Evolutionary conservation across 2,888 invertebrate species (phyloP), one percentile per base, ranked within the genome.

Genomic region (Globia sparganii): DNA sequence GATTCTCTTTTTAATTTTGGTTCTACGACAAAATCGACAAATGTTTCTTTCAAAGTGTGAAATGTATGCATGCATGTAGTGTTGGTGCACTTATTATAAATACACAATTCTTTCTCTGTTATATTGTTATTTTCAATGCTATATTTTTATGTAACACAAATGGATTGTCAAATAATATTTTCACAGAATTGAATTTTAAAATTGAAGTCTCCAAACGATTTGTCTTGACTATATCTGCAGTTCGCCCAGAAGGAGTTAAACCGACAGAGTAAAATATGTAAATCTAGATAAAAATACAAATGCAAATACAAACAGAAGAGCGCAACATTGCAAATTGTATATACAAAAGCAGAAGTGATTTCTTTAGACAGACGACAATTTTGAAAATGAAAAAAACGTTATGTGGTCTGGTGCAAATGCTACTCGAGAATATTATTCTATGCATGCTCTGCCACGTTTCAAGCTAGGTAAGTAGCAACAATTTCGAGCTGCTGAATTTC

Each of bases 251-350:
- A 56, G 37, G 65, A 86, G 73, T 83, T 72, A 72, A 77, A 77
- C 62, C 71, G 61, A 69, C 69, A 31, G 43, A 74, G 37, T 67
- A 72, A 72, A 77, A 84, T 84, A 86, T 86, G 83, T 78, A 84
- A 78, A 83, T 86, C 37, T 18, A 58, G 49, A 83, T 72, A 83
- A 66, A 74, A 83, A 77, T 74, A 73, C 69, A 76, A 64, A 68
- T n/a, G n/a, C n/a, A n/a, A 70, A 71, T 68, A 86, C 46, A 72
- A 76, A 70, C 25, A 9, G n/a, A 86, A 58, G 53, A 53, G 64
- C 49, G 67, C 59, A 53, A 46, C 58, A 15, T 65, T 72, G 78
- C 86, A 83, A 83, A 72, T 72, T 85, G 72, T 75, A 37, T 72
- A 62, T 34, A 81, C 66, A 80, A 71, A 81, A 86, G 53, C 62